Base-by-base conservation (phyloP, 2,113 vertebrate species). In the Laterallus jamaicensis region DNA sequence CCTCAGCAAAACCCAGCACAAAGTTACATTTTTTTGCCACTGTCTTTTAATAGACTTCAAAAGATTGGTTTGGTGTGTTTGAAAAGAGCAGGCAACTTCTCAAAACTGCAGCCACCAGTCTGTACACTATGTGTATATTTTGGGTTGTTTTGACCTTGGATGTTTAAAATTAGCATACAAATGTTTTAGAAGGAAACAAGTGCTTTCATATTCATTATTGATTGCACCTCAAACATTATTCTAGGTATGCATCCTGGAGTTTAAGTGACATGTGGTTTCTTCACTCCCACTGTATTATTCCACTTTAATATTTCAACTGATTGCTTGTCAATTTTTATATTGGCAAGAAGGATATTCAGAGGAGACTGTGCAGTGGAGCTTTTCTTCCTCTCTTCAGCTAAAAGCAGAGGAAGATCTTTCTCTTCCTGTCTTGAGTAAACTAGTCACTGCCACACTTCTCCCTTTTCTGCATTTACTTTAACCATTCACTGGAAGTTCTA, bases 401-500 rank as follows among this genome's bases (percentile, higher is more conserved):
- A 82, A 93, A 94, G 55, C 31, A 90, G 58, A 84, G 81, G 66
- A 82, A 87, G 69, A 82, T 44, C 37, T 84, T 91, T 49, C 83
- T 85, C 81, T 91, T 97, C 94, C 94, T 81, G 59, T 73, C n/a
- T 79, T 42, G 24, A 55, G 70, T 15, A 22, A 80, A 88, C 28
- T 10, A 82, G 47, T 26, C 56, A 87, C 75, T 42, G 19, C 54
- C 44, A 67, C 39, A 49, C 40, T 77, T 85, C 76, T 90, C 63
- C 28, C 40, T 86, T 80, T 77, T 74, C 67, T 56, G 20, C 86
- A 66, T 35, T 74, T 62, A 74, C 22, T 91, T 80, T 21, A 91
- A 83, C 29, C 22, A 63, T 3, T 68, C 12, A 68, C 58, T 62
- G 15, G 8, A 68, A 90, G 59, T 63, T 29, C 40, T 91, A 6